Evolutionary conservation across 2,888 invertebrate genomes (phyloP), one percentile per base, ranked within the genome.

Genomic region (Apomyelois bistriatella): DNA sequence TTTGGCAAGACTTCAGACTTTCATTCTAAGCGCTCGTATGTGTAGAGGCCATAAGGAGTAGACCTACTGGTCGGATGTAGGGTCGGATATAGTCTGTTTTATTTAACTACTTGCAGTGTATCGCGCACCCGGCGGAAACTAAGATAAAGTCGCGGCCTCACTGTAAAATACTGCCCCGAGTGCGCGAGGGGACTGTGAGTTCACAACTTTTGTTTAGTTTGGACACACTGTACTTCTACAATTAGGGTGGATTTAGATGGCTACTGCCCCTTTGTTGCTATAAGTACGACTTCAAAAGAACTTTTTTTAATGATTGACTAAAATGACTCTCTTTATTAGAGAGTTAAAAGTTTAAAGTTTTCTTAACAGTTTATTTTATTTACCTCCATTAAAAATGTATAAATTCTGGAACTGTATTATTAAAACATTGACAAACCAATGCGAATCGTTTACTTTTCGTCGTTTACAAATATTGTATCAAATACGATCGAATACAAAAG

Each of bases 41-140:
- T 46, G 46, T 13, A 46, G 46, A 46, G 32, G 30, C 46, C 46
- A 35, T 3, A 32, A 32, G 46, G 46, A 46, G 28, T 6, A 12
- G 32, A 40, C 46, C 46, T 13, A 28, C 43, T 43, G 30, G 43
- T 30, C 43, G 30, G 40, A 40, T 40, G 40, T 40, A 40, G 40
- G 54, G 58, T 53, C 55, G 54, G 55, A 54, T 56, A 53, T 53
- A 53, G 56, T 55, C 80, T 83, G 82, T 83, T 85, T 87, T 87
- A 88, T 85, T 86, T 78, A 70, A 84, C 80, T 84, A 87, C 87
- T 87, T 86, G 82, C 83, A 79, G 74, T 79, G 78, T 84, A 85
- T 85, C 85, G 77, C 77, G 80, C 79, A 82, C 76, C 76, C 76
- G 75, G 82, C 81, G 87, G 87, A 88, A 87, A 83, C 83, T 81